Percentiles rank a stretch among this genome's conserved stretches.
Evolutionary conservation across 2,113 vertebrate genomes (phyloP).

Genomic region (Crotalus helleri): DNA sequence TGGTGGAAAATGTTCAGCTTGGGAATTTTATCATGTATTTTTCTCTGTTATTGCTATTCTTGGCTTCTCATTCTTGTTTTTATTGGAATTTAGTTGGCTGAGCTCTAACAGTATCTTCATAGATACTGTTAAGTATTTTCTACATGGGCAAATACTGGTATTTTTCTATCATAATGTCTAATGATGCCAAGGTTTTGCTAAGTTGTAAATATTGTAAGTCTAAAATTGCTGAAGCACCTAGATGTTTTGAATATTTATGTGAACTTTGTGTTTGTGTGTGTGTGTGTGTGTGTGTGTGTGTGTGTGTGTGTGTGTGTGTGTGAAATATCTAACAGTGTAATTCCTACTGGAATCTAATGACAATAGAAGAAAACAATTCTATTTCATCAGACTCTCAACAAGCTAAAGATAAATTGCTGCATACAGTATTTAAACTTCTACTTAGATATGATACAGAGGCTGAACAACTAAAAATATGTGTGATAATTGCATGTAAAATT

Average conservation of each 20-base stretch:
- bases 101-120: not conserved
- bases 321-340: constrained; percentile 3
- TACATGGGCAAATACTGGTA: not conserved
- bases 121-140: constrained; percentile 8
- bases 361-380: not conserved
- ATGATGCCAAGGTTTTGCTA: not conserved
- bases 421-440: not conserved
- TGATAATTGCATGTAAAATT: not conserved
- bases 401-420: not conserved
- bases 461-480: not conserved
- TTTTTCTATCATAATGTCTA: not conserved
- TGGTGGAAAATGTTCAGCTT: constrained; percentile 11
- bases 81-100: constrained; percentile 19
- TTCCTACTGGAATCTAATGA: not conserved
- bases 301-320: no score
- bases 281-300: no score
- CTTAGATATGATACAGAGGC: not conserved
- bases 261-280: no score
- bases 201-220: not conserved
- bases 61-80: constrained; percentile 15
- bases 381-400: not conserved
- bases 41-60: constrained; percentile 9
- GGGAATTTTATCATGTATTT: not conserved
- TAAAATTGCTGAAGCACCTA: not conserved
- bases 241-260: not conserved